A percentile compares a stretch with the other conserved stretches of the same genome.
Conservation (phyloP, 2,888 invertebrate species). For the Sarcophaga subvicina region DNA sequence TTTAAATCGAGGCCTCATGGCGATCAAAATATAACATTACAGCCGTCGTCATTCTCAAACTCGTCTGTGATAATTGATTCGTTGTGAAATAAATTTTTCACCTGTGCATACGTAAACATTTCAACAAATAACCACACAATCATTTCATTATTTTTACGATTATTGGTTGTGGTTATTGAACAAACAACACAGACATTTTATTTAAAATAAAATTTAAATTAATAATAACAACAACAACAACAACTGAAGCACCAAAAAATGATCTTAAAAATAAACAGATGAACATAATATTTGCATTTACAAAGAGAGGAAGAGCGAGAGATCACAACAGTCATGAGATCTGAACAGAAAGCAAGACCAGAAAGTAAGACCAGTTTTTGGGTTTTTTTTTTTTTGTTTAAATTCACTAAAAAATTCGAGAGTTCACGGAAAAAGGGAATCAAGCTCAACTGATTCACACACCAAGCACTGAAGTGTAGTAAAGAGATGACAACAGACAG, state of each 20-base stretch:
- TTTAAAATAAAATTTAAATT: neutral
- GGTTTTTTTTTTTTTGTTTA: conserved; percentile 25
- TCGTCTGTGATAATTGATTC: neutral
- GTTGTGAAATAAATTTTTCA: conserved; percentile 33
- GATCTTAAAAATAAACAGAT: neutral
- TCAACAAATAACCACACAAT: conserved; percentile 31
- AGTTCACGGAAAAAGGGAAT: neutral
- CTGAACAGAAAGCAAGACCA: neutral
- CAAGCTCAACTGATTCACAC: conserved; percentile 47
- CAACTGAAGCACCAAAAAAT: neutral
- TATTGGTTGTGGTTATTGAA: conserved; percentile 45
- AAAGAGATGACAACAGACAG: conserved; percentile 12
- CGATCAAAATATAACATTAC: too few relatives aligned
- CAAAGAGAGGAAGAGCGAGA: neutral
- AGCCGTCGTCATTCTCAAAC: too few relatives aligned
- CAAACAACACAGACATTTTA: conserved; percentile 6
- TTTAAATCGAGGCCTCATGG: too few relatives aligned
- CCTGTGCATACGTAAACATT: conserved; percentile 30
- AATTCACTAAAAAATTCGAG: conserved; percentile 25
- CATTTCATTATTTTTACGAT: conserved; percentile 44
- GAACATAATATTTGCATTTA: conserved; percentile 34
- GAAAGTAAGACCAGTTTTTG: conserved; percentile 6
- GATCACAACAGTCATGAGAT: neutral
- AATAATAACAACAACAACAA: neutral
- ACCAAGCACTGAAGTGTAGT: conserved; percentile 5